Conservation (phyloP, 2,888 invertebrate species). For the Hirtodrosophila histrioides region DNA sequence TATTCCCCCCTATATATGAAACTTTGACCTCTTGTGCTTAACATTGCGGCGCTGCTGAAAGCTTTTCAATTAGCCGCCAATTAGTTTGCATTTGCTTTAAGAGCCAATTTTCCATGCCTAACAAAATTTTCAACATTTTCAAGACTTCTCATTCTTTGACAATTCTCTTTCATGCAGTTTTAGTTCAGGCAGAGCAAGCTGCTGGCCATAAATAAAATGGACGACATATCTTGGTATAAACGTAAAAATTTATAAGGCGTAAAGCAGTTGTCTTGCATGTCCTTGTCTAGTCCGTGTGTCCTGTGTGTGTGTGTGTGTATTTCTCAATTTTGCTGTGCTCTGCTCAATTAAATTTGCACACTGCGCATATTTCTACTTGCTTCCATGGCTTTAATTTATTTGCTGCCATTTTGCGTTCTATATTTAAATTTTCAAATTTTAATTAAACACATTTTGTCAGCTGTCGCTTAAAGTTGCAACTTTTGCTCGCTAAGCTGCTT, state of each 20-base stretch:
- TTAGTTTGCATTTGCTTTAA: slow-evolving; percentile 59
- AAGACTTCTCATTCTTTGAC: slow-evolving; percentile 9
- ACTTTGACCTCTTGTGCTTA: slow-evolving; percentile 45
- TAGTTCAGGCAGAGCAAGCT: slow-evolving; percentile 7
- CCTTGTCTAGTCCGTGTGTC: slow-evolving; percentile 25
- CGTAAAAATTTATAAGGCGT: slow-evolving; percentile 47
- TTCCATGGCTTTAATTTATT: slow-evolving; percentile 28
- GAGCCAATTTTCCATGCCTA: slow-evolving; percentile 6
- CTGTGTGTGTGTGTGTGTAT: background rate
- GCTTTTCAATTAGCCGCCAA: slow-evolving; percentile 74
- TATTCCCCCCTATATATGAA: slow-evolving; percentile 2
- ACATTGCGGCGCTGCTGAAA: slow-evolving; percentile 48
- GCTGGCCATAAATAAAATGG: slow-evolving; percentile 28
- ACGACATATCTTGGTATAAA: slow-evolving; percentile 1
- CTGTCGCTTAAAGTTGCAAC: slow-evolving; percentile 69
- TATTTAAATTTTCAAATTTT: slow-evolving; percentile 33
- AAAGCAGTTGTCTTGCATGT: slow-evolving; percentile 26
- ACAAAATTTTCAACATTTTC: slow-evolving; percentile 22
- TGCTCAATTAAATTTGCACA: slow-evolving; percentile 59
- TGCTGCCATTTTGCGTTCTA: slow-evolving; percentile 6
- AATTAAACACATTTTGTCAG: slow-evolving; percentile 74
- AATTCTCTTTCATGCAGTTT: slow-evolving; percentile 1
- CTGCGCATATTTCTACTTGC: slow-evolving; percentile 26
- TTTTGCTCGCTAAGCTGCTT: slow-evolving; percentile 55
- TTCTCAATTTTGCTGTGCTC: slow-evolving; percentile 21